A percentile compares a stretch with the other conserved stretches of the same genome.
Evolutionary conservation across 2,797 vertebrate species (phyloP).

Genomic region (Huso huso): DNA sequence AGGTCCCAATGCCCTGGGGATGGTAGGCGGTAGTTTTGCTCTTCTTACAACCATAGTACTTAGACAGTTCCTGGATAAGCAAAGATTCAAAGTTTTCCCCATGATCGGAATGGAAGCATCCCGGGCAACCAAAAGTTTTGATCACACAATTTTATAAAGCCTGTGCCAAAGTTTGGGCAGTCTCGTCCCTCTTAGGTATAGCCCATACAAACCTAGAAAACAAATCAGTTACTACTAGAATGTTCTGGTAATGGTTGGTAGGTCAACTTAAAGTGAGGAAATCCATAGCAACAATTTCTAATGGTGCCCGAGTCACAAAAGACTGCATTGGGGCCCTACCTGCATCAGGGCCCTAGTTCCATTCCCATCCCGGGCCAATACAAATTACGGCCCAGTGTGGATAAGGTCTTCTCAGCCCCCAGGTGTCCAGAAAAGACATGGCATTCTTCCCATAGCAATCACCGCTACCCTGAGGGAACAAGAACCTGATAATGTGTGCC

Average conservation of each 20-base stretch:
- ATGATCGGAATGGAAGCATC: not conserved
- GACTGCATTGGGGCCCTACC: no score
- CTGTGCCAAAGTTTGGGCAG: not conserved
- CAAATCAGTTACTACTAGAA: not conserved
- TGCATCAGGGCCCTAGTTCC: no score
- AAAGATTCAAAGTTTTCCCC: not conserved
- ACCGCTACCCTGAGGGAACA: no score
- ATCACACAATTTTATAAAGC: not conserved
- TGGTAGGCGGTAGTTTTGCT: not conserved
- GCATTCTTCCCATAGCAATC: no score
- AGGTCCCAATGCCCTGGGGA: not conserved
- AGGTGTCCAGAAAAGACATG: no score
- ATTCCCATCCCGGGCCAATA: no score
- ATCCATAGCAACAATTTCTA: no score
- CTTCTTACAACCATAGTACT: not conserved
- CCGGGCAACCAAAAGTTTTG: not conserved
- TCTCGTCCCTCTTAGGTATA: not conserved
- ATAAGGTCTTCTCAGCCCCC: no score
- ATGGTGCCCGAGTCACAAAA: no score
- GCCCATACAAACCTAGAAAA: not conserved
- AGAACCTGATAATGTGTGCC: no score
- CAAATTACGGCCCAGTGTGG: no score
- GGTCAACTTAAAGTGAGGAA: no score
- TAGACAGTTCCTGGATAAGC: not conserved
- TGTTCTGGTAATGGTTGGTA: not conserved